phyloP scores from a whole-genome alignment of 2,797 vertebrate species.

The Neosilurus mollespiculum region DNA sequence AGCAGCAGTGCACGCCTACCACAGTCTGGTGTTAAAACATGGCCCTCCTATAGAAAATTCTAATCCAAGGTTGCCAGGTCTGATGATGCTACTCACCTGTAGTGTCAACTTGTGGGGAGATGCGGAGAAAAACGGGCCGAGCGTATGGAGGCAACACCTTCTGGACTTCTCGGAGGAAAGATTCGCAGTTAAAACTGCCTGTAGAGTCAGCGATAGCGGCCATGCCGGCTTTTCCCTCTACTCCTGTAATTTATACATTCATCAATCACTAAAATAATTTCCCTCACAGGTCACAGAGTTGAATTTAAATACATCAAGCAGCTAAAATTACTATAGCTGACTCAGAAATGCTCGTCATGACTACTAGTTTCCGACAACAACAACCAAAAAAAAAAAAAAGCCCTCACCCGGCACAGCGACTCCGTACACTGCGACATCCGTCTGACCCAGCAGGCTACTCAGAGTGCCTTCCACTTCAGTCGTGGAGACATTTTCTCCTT shows the following conservation, averaged over 20 bases:
- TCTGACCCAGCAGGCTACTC: constrained; percentile 79
- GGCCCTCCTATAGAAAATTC: neutral
- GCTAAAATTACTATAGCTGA: neutral
- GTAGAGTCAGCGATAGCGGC: constrained; percentile 77
- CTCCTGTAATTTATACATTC: constrained; percentile 69
- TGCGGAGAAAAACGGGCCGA: constrained; percentile 82
- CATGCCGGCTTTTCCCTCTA: constrained; percentile 89
- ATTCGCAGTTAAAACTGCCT: constrained; percentile 71
- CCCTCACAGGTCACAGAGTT: neutral
- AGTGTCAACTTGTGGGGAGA: constrained; percentile 81
- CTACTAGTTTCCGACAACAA: neutral
- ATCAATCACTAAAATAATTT: too few species aligned
- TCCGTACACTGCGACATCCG: constrained; percentile 84
- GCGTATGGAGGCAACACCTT: constrained; percentile 83
- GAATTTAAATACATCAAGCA: neutral
- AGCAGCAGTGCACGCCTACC: neutral
- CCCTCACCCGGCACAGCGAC: constrained; percentile 77
- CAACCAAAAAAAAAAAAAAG: neutral
- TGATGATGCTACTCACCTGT: constrained; percentile 72
- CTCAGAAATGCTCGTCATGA: neutral
- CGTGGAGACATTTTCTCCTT: constrained; percentile 87
- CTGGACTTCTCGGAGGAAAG: constrained; percentile 74
- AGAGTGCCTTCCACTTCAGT: constrained; percentile 83
- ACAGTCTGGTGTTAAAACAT: neutral
- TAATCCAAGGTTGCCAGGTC: too few species aligned